A percentile compares a stretch with the other conserved stretches of the same genome.
These are phyloP conservation scores for Diuraphis noxia DNA, from an alignment of 1,140 invertebrate genomes.

Conservation along the genomic window DNA sequence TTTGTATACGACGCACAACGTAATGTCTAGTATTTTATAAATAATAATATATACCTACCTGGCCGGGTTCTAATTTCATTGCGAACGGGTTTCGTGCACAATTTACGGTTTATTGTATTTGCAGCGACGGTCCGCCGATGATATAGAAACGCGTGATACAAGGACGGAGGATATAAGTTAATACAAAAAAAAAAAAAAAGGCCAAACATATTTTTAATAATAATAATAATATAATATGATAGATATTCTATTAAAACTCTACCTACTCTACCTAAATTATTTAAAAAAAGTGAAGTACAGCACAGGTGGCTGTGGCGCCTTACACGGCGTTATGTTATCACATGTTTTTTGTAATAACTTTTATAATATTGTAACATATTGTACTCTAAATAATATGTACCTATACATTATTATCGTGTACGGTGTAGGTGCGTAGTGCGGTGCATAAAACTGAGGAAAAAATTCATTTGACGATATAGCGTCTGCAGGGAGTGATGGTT, in stretches of 20 bases:
- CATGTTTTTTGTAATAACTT: no score
- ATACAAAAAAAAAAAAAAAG: neutral
- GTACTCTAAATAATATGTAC: neutral
- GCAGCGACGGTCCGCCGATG: neutral
- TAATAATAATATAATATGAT: neutral
- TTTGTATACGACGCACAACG: neutral
- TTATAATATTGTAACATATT: neutral
- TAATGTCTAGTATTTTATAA: neutral
- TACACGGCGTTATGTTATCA: neutral
- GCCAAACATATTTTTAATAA: neutral
- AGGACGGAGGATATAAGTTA: neutral
- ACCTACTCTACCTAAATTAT: neutral
- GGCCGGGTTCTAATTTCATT: constrained; percentile 18
- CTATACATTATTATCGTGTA: neutral
- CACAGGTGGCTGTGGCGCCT: neutral
- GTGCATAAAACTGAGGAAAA: neutral
- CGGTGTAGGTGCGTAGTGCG: neutral
- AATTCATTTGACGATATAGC: neutral
- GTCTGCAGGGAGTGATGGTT: neutral
- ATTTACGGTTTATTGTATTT: constrained; percentile 8
- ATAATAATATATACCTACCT: neutral
- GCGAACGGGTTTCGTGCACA: neutral
- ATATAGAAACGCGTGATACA: neutral
- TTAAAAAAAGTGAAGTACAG: neutral
- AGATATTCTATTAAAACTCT: no score